Base-by-base conservation (phyloP, 2,888 invertebrate genomes). In the Drosophila paramelanica region DNA sequence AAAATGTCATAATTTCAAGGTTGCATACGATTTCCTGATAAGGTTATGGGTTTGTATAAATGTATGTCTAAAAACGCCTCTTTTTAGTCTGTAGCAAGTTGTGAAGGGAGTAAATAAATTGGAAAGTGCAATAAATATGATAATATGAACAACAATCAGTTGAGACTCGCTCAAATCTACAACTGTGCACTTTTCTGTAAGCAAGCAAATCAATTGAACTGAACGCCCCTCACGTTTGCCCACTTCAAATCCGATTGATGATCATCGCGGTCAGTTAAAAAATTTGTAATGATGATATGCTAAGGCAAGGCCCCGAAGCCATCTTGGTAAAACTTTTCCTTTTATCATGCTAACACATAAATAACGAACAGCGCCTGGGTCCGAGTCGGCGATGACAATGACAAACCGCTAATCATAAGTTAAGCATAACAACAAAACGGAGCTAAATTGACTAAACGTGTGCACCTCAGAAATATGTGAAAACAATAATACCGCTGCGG, bases 371-470 rank as follows among this genome's bases (percentile, higher is more conserved):
- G 2, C 27, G 27, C 27, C 27, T 2, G 27, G 60, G 46, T 59
- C 39, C 43, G 45, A 49, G 45, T 47, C 45, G 58, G 14, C 56
- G 77, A 75, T 70, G 83, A 79, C 87, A 79, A 79, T 83, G 82
- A 86, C 79, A 75, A 55, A 79, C 83, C 81, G 77, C 84, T 84
- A 84, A 84, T 79, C 87, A 83, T 87, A 83, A 73, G 67, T 87
- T 87, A 81, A 84, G 70, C 79, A 72, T 79, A 71, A 68, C 86
- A 80, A 73, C 47, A 81, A 76, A 52, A 53, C 46, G 31, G 14
- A 64, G 56, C 33, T 51, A 67, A 74, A 79, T 79, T 51, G 67
- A 50, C 68, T 66, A 84, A 86, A 87, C 82, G 84, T 83, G 81
- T 67, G 84, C 79, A 73, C 70, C 77, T 46, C 49, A 71, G 73